A percentile compares a stretch with the other conserved stretches of the same genome.
Conservation (phyloP, 1,140 invertebrate genomes). For the Euura lappo region DNA sequence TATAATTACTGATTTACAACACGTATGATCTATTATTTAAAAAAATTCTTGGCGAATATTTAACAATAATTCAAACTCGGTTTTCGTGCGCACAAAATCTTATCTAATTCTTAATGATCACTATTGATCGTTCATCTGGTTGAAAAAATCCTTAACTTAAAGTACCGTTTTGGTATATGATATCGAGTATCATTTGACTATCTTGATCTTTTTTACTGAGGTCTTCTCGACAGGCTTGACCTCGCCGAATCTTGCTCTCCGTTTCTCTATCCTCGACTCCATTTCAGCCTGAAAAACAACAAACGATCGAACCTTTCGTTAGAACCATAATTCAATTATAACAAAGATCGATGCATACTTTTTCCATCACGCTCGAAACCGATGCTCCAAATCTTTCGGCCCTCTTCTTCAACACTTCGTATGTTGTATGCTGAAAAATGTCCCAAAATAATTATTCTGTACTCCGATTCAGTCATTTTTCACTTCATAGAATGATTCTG, state of each 20-base stretch:
- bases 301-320: not conserved
- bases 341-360: conserved; percentile 49
- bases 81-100: not conserved
- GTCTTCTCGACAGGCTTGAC: conserved; percentile 46
- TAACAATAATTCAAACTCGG: no score
- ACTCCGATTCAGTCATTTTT: not conserved
- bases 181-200: conserved; percentile 59
- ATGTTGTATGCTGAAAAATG: conserved; percentile 52
- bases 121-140: not conserved
- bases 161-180: conserved; percentile 47
- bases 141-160: conserved; percentile 35
- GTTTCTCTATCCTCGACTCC: conserved; percentile 72
- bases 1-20: not conserved
- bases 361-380: conserved; percentile 71
- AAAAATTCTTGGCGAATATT: not conserved
- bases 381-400: conserved; percentile 77
- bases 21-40: not conserved
- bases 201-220: conserved; percentile 54
- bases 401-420: conserved; percentile 75
- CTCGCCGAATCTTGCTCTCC: conserved; percentile 73
- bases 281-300: conserved; percentile 57
- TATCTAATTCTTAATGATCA: not conserved
- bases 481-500: not conserved
- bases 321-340: not conserved
- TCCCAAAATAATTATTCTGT: not conserved